A percentile compares a stretch with the other conserved stretches of the same genome.
Evolutionary conservation across 1,140 invertebrate genomes (phyloP).

Genomic region (Diabrotica virgifera): DNA sequence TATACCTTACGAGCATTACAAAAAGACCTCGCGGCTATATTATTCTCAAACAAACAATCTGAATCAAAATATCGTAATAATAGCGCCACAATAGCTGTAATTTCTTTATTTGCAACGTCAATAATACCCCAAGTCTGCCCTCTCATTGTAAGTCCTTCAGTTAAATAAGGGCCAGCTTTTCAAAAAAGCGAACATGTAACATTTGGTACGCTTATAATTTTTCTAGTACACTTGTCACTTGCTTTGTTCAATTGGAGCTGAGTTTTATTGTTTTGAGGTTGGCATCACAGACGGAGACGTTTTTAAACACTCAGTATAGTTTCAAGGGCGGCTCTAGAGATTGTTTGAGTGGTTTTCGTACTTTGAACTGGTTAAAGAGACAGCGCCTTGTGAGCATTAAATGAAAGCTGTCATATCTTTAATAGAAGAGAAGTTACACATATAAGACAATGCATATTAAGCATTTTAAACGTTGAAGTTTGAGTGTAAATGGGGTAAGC

Average conservation of each 20-base stretch:
- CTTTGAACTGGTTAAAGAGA: background rate
- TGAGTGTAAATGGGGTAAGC: too few species aligned
- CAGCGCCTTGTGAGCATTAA: background rate
- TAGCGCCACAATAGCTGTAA: constrained; percentile 5
- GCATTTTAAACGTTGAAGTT: too few species aligned
- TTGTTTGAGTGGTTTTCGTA: background rate
- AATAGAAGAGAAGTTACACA: too few species aligned
- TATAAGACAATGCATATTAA: too few species aligned
- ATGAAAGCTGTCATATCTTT: too few species aligned
- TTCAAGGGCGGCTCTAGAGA: background rate
- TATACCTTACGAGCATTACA: too few species aligned
- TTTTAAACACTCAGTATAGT: background rate
- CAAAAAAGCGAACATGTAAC: constrained; percentile 29
- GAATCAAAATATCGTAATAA: background rate
- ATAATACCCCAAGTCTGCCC: constrained; percentile 5
- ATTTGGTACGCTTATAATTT: constrained; percentile 33
- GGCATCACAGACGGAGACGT: background rate
- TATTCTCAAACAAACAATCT: too few species aligned
- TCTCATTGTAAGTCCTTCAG: background rate
- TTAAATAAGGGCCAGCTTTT: constrained; percentile 23
- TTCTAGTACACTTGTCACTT: constrained; percentile 28
- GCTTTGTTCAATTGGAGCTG: constrained; percentile 21
- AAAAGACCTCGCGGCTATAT: too few species aligned
- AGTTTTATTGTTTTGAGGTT: constrained; percentile 1
- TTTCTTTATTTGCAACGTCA: constrained; percentile 17